Conservation (phyloP, 2,888 invertebrate species). For the Norana najaformis region DNA sequence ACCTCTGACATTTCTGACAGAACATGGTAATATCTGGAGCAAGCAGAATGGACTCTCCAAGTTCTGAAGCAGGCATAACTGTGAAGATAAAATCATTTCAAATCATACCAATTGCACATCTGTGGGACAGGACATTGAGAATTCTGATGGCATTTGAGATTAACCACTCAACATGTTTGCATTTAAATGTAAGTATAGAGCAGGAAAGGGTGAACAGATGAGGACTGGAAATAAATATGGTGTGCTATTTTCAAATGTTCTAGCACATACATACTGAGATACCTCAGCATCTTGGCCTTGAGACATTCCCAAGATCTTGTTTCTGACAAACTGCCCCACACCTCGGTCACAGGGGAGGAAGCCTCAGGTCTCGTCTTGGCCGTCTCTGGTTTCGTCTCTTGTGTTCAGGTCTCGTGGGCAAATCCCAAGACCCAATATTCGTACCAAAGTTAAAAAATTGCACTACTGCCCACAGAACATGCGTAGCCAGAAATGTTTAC, state of each 20-base stretch:
- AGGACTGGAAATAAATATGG: not conserved
- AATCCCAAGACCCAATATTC: no score
- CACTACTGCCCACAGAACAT: no score
- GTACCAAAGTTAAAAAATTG: no score
- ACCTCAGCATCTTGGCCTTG: not conserved
- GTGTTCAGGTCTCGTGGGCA: no score
- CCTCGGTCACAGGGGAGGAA: no score
- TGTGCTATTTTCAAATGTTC: not conserved
- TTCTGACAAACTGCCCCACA: no score
- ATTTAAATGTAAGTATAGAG: not conserved
- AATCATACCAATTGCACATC: not conserved
- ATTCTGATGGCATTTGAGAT: not conserved
- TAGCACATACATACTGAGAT: not conserved
- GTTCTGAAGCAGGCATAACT: slow-evolving; percentile 34
- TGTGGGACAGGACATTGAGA: not conserved
- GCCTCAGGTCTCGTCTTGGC: no score
- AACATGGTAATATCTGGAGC: slow-evolving; percentile 40
- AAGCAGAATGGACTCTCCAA: slow-evolving; percentile 10
- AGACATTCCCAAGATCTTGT: not conserved
- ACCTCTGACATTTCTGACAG: slow-evolving; percentile 53
- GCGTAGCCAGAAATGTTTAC: no score
- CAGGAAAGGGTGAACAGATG: not conserved
- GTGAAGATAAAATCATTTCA: slow-evolving; percentile 20
- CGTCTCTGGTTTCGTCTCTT: no score
- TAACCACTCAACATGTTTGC: not conserved